These are phyloP conservation scores for Steinernema khuongi DNA, from an alignment of 1,140 invertebrate genomes.

Conservation along the genomic window DNA sequence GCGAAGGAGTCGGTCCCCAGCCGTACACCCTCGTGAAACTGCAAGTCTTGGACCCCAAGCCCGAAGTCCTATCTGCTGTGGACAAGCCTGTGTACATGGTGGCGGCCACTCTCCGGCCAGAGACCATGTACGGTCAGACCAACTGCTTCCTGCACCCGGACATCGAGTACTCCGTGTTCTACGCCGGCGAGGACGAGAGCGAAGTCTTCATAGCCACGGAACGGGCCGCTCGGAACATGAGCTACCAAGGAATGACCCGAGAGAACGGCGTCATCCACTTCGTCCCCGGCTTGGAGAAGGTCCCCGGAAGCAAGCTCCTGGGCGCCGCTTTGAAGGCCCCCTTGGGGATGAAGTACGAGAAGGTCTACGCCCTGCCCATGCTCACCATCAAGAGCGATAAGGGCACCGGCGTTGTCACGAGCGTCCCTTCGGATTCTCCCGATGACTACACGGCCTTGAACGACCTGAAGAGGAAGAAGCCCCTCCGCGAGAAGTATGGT, in stretches of 20 bases:
- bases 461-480: conserved; percentile 87
- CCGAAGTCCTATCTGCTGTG: conserved; percentile 32
- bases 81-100: conserved; percentile 73
- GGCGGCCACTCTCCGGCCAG: conserved; percentile 91
- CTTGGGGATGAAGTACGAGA: conserved; percentile 69
- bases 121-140: conserved; percentile 99
- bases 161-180: conserved; percentile 65
- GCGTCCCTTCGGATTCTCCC: conserved; percentile 95
- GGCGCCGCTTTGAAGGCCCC: conserved; percentile 77
- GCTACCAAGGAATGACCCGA: conserved; percentile 83
- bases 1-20: conserved; percentile 94
- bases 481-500: conserved; percentile 85
- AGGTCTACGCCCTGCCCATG: conserved; percentile 92
- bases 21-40: conserved; percentile 97
- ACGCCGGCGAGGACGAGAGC: conserved; percentile 60
- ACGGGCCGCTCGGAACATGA: conserved; percentile 83
- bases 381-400: conserved; percentile 95
- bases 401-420: conserved; percentile 89
- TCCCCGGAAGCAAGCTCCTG: conserved; percentile 64
- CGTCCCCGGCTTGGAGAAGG: conserved; percentile 64
- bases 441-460: conserved; percentile 92
- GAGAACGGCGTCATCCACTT: conserved; percentile 72
- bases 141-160: conserved; percentile 97
- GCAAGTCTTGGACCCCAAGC: conserved; percentile 67
- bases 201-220: conserved; percentile 81